Evolutionary conservation across 2,888 invertebrate species (phyloP).

Genomic region (Lasioglossum malachurum): DNA sequence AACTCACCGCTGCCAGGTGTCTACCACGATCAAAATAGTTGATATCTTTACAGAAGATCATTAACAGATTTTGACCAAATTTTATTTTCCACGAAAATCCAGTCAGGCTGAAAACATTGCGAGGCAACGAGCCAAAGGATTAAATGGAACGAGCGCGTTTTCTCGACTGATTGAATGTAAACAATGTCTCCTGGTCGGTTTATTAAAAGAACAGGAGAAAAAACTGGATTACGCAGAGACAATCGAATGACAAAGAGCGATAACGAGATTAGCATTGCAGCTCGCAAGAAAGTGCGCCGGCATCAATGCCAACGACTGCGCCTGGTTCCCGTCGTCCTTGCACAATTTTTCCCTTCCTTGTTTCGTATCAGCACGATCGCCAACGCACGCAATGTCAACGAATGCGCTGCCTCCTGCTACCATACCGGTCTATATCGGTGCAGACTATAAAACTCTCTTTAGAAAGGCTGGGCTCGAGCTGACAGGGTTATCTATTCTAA

Average conservation of each 20-base stretch:
- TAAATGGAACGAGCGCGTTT: no score
- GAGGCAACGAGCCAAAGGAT: no score
- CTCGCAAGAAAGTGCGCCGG: neutral
- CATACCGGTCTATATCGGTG: neutral
- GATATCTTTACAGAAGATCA: no score
- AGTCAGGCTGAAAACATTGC: no score
- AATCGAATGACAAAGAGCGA: neutral
- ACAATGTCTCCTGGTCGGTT: neutral
- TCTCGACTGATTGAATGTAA: neutral
- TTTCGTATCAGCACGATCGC: slow-evolving; percentile 19
- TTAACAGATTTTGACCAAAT: no score
- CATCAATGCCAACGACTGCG: slow-evolving; percentile 58
- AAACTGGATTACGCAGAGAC: neutral
- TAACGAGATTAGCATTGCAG: slow-evolving; percentile 27
- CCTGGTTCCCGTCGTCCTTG: slow-evolving; percentile 56
- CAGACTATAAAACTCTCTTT: slow-evolving; percentile 26
- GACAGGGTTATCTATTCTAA: neutral
- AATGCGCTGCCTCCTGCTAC: slow-evolving; percentile 17
- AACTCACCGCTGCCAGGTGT: no score
- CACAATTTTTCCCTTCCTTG: slow-evolving; percentile 43
- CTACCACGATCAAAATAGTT: no score
- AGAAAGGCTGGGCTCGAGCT: slow-evolving; percentile 26
- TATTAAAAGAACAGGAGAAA: neutral
- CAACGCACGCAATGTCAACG: slow-evolving; percentile 53
- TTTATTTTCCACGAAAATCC: no score